Evolutionary conservation across 2,888 invertebrate species (phyloP).

Genomic region (Calephelis perditalis): DNA sequence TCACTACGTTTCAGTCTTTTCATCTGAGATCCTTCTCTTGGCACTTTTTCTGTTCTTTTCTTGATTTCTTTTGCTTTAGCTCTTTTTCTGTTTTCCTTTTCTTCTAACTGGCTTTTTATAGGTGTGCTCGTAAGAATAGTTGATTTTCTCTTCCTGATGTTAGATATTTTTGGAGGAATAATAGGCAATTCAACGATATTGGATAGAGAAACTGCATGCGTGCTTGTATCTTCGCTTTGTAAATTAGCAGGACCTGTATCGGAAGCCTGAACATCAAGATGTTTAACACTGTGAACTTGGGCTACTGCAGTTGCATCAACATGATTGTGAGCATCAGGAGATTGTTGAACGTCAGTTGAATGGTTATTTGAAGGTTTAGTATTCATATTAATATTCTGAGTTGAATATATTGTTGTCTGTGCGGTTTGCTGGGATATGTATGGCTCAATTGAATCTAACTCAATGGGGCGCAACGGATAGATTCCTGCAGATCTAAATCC

Average conservation of each 20-base stretch:
- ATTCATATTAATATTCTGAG: conserved; percentile 3
- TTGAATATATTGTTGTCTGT: conserved; percentile 19
- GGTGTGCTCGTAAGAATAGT: too few relatives aligned
- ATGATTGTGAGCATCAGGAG: conserved; percentile 6
- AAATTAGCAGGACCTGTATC: conserved; percentile 23
- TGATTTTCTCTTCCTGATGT: too few relatives aligned
- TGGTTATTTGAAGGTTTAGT: conserved; percentile 30
- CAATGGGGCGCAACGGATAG: too few relatives aligned
- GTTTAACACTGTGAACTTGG: conserved; percentile 16
- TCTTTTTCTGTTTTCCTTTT: conserved; percentile 3
- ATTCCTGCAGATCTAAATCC: too few relatives aligned
- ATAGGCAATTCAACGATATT: conserved; percentile 24
- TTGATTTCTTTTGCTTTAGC: conserved; percentile 11
- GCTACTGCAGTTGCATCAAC: conserved; percentile 12
- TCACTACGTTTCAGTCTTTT: conserved; percentile 17
- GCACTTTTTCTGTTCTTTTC: conserved; percentile 8
- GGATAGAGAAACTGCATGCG: conserved; percentile 23
- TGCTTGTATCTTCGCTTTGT: conserved; percentile 24
- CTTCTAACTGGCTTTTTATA: too few relatives aligned
- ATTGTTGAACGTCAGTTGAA: conserved; percentile 27
- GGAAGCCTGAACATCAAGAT: conserved; percentile 23
- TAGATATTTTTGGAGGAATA: too few relatives aligned
- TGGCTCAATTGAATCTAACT: conserved; percentile 21
- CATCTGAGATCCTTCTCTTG: conserved; percentile 13
- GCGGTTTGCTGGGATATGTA: conserved; percentile 31